A percentile compares a stretch with the other conserved stretches of the same genome.
Conservation (phyloP, 2,113 vertebrate species). For the Dipodomys spectabilis region DNA sequence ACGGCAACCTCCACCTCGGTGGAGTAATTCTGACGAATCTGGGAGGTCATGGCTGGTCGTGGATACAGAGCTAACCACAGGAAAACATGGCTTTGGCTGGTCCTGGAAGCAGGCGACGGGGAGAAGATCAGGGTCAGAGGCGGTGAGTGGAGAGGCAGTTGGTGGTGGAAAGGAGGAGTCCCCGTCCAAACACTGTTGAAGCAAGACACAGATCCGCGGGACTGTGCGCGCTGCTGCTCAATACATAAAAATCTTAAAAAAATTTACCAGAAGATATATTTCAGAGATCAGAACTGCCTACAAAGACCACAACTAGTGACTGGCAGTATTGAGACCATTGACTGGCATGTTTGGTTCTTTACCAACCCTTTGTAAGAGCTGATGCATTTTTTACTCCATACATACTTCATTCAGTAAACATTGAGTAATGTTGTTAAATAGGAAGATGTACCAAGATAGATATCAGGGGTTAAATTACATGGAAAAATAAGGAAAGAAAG, state of each 20-base stretch:
- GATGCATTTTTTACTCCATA: not conserved
- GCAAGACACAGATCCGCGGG: too few relatives aligned
- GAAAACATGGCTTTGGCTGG: too few relatives aligned
- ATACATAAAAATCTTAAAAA: not conserved
- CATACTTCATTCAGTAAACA: constrained; percentile 5
- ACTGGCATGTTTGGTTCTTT: not conserved
- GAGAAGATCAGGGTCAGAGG: too few relatives aligned
- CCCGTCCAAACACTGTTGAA: too few relatives aligned
- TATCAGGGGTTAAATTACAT: not conserved
- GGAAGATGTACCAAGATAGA: not conserved
- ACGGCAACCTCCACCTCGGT: too few relatives aligned
- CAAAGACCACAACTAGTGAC: not conserved
- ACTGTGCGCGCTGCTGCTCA: too few relatives aligned
- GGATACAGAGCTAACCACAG: too few relatives aligned
- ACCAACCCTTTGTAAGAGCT: not conserved
- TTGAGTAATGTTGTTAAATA: not conserved
- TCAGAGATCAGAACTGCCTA: not conserved
- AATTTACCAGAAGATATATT: not conserved
- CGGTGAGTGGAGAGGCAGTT: too few relatives aligned
- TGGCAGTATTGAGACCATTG: not conserved
- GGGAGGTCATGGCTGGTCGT: too few relatives aligned
- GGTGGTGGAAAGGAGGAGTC: too few relatives aligned
- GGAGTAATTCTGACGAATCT: too few relatives aligned
- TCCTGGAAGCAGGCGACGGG: too few relatives aligned
- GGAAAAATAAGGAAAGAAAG: not conserved